Evolutionary conservation across 2,888 invertebrate species (phyloP), one percentile per base, ranked within the genome.

Genomic region (Microdon myrmicae): DNA sequence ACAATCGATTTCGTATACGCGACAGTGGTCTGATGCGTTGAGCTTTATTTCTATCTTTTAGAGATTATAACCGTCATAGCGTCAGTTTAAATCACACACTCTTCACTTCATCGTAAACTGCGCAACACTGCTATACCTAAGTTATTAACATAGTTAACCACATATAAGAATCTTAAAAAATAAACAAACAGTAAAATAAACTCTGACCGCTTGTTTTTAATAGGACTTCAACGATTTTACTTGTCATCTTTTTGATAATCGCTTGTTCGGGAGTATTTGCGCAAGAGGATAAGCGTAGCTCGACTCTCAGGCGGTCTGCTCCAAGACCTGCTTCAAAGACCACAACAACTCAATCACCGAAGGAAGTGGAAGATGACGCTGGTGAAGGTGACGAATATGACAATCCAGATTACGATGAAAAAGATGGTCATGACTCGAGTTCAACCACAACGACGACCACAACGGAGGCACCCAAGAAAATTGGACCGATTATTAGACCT

Each of bases 381-480:
- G 79, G 81, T 38, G 82, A 80, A 26, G 82, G 80, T 28, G 81
- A 71, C 43, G 85, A 83, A 13, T 86, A 86, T 23, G 86, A 82
- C 12, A 83, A 82, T 31, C 75, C 59, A 2, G 71, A 75, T 7
- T 47, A 68, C 12, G 70, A 53, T 9, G 53, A 59, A 25, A 71
- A 68, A 16, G 69, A 67, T 3, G 67, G 73, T 10, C 80, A 76
- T 19, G 85, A 84, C 37, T 3, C 47, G 13, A 29, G 49, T 6
- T 72, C 72, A 35, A 71, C 72, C 6, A 69, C 74, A 16, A 86
- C 87, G 7, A 85, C 86, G 1, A 80, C 84, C 1, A 84, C 88
- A 0, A 89, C 90, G 4, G 87, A 88, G 71, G 81, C 88, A 39
- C 85, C 88, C 68, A 89, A 89, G 71, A 85, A 87, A 69, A 75